Evolutionary conservation across 1,140 invertebrate species (phyloP).

Genomic region (Dinoponera quadriceps): DNA sequence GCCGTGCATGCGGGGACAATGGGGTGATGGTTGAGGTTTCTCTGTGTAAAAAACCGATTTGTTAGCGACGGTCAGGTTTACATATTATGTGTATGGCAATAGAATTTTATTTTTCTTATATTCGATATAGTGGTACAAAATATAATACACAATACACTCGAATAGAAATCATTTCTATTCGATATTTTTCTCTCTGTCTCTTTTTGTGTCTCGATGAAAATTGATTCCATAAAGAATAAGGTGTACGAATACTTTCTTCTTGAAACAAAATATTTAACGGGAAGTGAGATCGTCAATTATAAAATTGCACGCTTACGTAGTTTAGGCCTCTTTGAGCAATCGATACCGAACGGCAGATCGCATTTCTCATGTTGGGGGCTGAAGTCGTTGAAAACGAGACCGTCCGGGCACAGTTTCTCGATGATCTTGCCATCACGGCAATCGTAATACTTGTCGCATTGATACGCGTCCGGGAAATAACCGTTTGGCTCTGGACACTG

Average conservation of each 20-base stretch:
- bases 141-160: not conserved
- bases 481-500: conserved; percentile 94
- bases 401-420: conserved; percentile 94
- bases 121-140: not conserved
- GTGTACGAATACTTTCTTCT: no score
- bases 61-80: no score
- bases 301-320: conserved; percentile 89
- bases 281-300: not conserved
- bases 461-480: conserved; percentile 93
- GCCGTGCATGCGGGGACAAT: conserved; percentile 94
- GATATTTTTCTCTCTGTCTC: no score
- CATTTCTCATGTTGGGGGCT: conserved; percentile 93
- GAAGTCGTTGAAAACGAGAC: conserved; percentile 96
- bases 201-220: no score
- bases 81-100: not conserved
- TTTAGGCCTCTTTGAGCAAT: conserved; percentile 91
- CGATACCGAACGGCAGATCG: conserved; percentile 94
- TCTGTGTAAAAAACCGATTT: conserved; percentile 86
- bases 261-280: not conserved
- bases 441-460: conserved; percentile 96
- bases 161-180: no score
- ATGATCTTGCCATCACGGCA: conserved; percentile 91
- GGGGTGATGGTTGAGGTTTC: conserved; percentile 89
- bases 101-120: not conserved
- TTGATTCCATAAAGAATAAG: no score